A percentile compares a stretch with the other conserved stretches of the same genome.
These are phyloP conservation scores for Erebia epiphron DNA, from an alignment of 2,888 invertebrate species.

Conservation along the genomic window DNA sequence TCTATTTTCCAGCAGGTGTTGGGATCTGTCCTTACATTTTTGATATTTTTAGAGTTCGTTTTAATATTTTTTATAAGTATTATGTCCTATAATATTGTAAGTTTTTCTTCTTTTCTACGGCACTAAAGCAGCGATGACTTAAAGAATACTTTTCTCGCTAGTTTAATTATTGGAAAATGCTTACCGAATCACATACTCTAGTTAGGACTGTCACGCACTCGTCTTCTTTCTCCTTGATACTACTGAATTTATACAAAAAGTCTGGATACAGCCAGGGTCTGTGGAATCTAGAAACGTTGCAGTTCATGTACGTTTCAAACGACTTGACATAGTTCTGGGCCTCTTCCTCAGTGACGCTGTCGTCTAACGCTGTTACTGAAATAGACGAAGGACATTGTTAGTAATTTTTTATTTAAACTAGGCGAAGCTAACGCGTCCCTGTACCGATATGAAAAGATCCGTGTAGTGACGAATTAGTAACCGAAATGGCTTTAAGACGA, in stretches of 20 bases:
- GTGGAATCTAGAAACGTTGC: slow-evolving; percentile 44
- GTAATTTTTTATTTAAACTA: background rate
- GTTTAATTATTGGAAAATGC: background rate
- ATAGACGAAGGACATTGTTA: background rate
- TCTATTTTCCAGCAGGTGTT: no score
- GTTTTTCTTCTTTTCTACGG: no score
- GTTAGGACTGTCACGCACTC: slow-evolving; percentile 44
- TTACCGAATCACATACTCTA: slow-evolving; percentile 47
- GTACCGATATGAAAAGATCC: slow-evolving; percentile 10
- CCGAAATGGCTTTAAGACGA: no score
- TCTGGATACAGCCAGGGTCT: slow-evolving; percentile 49
- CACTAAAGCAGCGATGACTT: no score
- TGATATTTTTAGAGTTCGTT: no score
- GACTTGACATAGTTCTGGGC: slow-evolving; percentile 47
- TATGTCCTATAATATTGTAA: no score
- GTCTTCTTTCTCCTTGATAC: slow-evolving; percentile 43
- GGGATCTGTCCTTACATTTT: no score
- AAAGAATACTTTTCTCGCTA: no score
- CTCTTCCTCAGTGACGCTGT: slow-evolving; percentile 27
- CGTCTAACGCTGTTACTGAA: slow-evolving; percentile 50
- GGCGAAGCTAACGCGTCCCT: no score
- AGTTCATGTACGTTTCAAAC: slow-evolving; percentile 44
- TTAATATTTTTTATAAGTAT: no score
- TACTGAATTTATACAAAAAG: slow-evolving; percentile 39
- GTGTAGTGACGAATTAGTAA: no score